phyloP scores from a whole-genome alignment of 2,797 vertebrate genomes.

The Heliangelus exortis region DNA sequence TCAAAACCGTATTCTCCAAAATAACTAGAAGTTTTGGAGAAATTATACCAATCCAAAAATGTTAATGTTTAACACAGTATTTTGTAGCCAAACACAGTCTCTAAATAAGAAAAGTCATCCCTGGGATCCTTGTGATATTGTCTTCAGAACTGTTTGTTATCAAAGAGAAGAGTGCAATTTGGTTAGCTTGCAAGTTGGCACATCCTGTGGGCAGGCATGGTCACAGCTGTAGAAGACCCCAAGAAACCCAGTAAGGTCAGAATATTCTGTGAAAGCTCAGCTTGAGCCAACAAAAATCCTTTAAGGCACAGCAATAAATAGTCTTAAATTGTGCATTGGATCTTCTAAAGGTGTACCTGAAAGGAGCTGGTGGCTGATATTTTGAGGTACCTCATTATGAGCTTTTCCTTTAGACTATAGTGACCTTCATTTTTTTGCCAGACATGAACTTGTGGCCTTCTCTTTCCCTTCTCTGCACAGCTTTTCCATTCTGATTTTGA shows the following conservation, averaged over 20 bases:
- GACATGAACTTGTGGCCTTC: neutral
- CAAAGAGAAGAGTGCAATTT: neutral
- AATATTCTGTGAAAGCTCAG: neutral
- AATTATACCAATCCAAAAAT: constrained; percentile 22
- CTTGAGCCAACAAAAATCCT: neutral
- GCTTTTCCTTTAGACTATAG: neutral
- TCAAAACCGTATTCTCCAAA: neutral
- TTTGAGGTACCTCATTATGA: neutral
- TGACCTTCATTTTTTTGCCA: neutral
- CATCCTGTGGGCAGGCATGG: neutral
- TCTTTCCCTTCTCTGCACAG: neutral
- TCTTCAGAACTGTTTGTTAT: neutral
- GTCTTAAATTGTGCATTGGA: neutral
- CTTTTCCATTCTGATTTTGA: neutral
- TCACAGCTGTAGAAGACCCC: neutral
- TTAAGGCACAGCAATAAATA: neutral
- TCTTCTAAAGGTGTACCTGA: neutral
- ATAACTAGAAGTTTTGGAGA: neutral
- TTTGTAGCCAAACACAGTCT: neutral
- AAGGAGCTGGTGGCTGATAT: neutral
- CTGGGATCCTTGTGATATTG: neutral
- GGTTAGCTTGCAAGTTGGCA: neutral
- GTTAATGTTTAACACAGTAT: neutral
- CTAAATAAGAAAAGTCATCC: neutral
- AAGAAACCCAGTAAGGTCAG: neutral